Base-by-base conservation (phyloP, 2,113 vertebrate species). In the Amblyornis subalaris region DNA sequence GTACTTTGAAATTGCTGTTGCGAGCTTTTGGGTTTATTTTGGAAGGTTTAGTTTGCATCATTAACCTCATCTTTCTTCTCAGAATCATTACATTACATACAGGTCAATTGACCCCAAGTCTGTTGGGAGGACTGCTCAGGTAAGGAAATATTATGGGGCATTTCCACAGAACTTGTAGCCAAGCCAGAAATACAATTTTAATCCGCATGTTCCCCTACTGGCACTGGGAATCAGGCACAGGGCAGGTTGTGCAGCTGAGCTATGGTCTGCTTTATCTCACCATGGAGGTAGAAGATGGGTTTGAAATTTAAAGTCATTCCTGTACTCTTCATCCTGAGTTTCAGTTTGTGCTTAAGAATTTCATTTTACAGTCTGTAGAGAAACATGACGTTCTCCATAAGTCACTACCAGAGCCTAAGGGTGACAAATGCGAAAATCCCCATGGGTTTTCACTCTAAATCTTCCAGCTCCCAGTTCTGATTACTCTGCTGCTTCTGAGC, bases 131-230 rank as follows among this genome's bases (percentile, higher is more conserved):
- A 50, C n/a, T 66, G 24, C 22, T 58, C 5, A 4, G 2, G 38
- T 54, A 31, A 66, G 65, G 54, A 61, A 50, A 28, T 24, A 25
- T 25, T 53, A 13, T 0, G 2, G 44, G 25, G 16, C 11, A 7
- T 70, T 94, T 80, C 18, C 25, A 50, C 9, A 5, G 6, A 28
- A 20, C 15, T 65, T 8, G 17, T 17, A 36, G 47, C 35, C 16
- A 38, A 65, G 9, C 10, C 3, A 4, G 69, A 22, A 73, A 21
- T 38, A 7, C 0, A 2, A 10, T 12, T 75, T 85, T 29, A 67
- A 58, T 38, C 33, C 18, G 42, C 3, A 0, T 20, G 3, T 64
- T 78, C 22, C 14, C 7, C 3, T 70, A 0, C 42, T 40, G 17
- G 7, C 4, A 1, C 16, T 44, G 54, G 26, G 47, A 44, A 51